phyloP scores from a whole-genome alignment of 2,888 invertebrate genomes.

The Himalopsyche anomala region DNA sequence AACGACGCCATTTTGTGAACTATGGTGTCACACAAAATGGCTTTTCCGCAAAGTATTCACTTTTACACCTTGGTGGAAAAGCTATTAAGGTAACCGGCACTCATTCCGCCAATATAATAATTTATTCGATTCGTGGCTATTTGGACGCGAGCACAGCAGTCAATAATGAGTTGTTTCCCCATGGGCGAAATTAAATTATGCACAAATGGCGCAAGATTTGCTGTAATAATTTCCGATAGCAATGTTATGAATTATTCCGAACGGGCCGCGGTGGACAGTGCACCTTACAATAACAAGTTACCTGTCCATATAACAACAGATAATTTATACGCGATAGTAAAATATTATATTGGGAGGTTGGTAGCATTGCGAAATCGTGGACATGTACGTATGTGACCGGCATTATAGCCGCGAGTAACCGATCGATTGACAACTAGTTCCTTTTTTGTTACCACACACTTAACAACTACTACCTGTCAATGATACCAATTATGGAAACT shows the following conservation, averaged over 20 bases:
- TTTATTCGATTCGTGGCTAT: neutral
- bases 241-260: neutral
- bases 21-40: neutral
- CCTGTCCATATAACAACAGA: neutral
- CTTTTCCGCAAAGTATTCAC: neutral
- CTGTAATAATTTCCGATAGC: neutral
- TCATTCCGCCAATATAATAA: neutral
- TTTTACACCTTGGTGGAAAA: neutral
- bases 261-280: neutral
- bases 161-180: neutral
- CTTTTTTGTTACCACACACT: neutral
- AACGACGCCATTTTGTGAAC: too few relatives aligned
- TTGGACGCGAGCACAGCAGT: neutral
- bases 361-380: neutral
- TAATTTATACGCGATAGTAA: neutral
- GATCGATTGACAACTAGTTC: too few relatives aligned
- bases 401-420: neutral
- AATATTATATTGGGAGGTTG: neutral
- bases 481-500: neutral
- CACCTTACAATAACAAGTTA: neutral
- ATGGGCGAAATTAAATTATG: neutral
- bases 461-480: neutral
- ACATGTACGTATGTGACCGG: neutral
- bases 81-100: neutral
- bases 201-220: slow-evolving; percentile 9